A percentile compares a stretch with the other conserved stretches of the same genome.
phyloP scores from a whole-genome alignment of 2,797 vertebrate genomes.

The Diceros bicornis region DNA sequence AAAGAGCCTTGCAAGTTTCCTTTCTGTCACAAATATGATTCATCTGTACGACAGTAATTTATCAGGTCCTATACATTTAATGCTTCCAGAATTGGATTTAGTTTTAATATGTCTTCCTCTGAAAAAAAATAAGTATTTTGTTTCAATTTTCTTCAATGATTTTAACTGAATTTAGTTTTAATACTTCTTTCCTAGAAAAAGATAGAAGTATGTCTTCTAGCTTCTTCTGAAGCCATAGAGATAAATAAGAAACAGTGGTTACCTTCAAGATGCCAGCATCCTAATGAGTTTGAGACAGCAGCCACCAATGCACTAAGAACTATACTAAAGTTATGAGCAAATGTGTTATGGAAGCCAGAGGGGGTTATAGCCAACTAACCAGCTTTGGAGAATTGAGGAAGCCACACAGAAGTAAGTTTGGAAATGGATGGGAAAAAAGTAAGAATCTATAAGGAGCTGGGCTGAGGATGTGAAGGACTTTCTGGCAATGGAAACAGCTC shows the following conservation, averaged over 20 bases:
- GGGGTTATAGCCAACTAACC: neutral
- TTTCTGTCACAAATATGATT: neutral
- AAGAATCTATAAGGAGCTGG: neutral
- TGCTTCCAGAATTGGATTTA: neutral
- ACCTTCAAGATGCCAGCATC: neutral
- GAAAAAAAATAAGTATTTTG: neutral
- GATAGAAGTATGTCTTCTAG: neutral
- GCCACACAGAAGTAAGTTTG: neutral
- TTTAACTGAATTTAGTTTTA: neutral
- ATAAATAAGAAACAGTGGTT: neutral
- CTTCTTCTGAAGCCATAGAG: neutral
- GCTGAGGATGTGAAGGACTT: neutral
- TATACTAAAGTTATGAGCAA: neutral
- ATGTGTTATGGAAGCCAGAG: neutral
- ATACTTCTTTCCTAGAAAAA: neutral
- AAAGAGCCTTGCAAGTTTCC: neutral
- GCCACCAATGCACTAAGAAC: neutral
- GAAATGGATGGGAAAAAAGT: neutral
- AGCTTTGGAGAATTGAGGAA: neutral
- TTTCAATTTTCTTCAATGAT: conserved; percentile 42
- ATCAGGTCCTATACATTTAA: neutral
- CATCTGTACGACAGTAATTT: neutral
- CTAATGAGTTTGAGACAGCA: neutral
- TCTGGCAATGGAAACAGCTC: neutral
- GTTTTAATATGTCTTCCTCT: neutral